Evolutionary conservation across 2,888 invertebrate species (phyloP).

Genomic region (Xanthia icteritia): DNA sequence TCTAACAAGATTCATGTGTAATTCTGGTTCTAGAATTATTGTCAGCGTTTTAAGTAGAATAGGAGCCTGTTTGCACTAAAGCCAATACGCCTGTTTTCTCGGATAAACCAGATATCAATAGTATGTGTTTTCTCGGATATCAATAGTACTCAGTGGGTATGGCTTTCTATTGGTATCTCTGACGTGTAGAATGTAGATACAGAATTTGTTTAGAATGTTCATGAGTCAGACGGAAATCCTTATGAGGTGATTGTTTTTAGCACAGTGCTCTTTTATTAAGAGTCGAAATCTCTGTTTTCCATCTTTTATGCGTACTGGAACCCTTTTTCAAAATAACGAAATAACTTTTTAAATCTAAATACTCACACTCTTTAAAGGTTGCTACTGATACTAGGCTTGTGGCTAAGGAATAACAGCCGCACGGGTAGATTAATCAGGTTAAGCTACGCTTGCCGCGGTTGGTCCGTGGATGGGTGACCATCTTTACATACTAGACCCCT

Average conservation of each 20-base stretch:
- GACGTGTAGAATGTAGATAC: neutral
- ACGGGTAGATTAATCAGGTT: no score
- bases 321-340: neutral
- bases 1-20: conserved; percentile 53
- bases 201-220: neutral
- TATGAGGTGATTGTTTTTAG: neutral
- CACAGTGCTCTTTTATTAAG: neutral
- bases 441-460: no score
- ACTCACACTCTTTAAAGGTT: neutral
- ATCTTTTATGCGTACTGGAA: no score
- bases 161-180: neutral
- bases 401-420: neutral
- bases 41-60: conserved; percentile 24
- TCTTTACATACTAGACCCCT: no score
- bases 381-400: neutral
- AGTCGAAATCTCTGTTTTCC: neutral
- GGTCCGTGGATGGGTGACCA: no score
- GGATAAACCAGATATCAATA: no score
- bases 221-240: neutral
- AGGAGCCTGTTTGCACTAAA: neutral
- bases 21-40: conserved; percentile 43
- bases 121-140: no score
- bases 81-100: neutral
- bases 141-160: no score
- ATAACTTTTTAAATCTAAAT: neutral